Conservation (phyloP, 2,888 invertebrate genomes). For the Cerastis leucographa region DNA sequence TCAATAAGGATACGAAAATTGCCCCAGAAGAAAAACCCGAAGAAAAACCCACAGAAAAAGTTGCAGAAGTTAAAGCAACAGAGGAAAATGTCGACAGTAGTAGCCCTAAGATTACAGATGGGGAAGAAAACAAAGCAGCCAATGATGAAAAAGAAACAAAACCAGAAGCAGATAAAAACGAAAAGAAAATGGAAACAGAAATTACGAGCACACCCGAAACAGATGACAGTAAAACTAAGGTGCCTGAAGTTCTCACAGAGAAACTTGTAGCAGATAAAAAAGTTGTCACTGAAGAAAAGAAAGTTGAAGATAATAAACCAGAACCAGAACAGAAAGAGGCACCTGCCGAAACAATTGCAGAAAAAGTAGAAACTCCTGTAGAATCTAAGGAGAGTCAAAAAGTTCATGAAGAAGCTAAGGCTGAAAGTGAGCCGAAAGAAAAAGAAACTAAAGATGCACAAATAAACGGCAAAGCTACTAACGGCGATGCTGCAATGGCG, state of each 20-base stretch:
- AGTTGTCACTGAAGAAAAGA: conserved; percentile 52
- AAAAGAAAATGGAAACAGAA: conserved; percentile 60
- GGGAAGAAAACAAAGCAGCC: conserved; percentile 51
- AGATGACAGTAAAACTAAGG: conserved; percentile 63
- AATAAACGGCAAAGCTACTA: conserved; percentile 83
- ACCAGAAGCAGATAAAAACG: conserved; percentile 47
- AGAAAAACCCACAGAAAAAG: conserved; percentile 62
- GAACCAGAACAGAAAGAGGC: conserved; percentile 47
- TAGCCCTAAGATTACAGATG: conserved; percentile 56
- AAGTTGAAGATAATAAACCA: conserved; percentile 42
- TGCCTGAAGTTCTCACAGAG: conserved; percentile 54
- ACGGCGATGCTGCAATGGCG: conserved; percentile 76
- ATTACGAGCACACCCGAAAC: conserved; percentile 46
- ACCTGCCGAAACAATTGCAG: conserved; percentile 43
- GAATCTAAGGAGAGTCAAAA: conserved; percentile 62
- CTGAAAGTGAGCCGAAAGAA: conserved; percentile 73
- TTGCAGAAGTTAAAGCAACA: conserved; percentile 56
- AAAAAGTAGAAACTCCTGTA: conserved; percentile 58
- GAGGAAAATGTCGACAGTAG: conserved; percentile 64
- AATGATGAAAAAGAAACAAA: conserved; percentile 43
- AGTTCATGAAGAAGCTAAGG: conserved; percentile 64
- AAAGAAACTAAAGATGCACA: conserved; percentile 77
- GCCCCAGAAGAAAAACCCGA: conserved; percentile 62
- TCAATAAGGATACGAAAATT: conserved; percentile 37
- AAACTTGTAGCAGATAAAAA: conserved; percentile 45